Conservation (phyloP, 2,797 vertebrate species). For the Tarsius wallacei region DNA sequence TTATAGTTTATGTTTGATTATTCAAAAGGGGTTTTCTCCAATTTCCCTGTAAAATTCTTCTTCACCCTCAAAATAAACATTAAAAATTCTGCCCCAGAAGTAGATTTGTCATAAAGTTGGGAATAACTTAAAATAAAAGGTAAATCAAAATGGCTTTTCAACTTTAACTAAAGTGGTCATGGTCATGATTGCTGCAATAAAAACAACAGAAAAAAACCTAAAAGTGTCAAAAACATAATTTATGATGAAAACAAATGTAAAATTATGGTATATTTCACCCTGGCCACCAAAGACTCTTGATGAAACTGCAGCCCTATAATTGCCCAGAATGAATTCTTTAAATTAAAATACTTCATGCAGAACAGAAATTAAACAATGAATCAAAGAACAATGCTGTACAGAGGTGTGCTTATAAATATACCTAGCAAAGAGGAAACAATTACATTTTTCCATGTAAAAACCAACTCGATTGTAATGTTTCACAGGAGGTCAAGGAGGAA, state of each 20-base stretch:
- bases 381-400: conserved; percentile 85
- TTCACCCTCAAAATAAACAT: conserved; percentile 68
- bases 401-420: conserved; percentile 76
- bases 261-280: conserved; percentile 76
- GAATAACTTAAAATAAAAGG: conserved; percentile 79
- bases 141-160: conserved; percentile 81
- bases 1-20: conserved; percentile 29
- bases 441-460: conserved; percentile 78
- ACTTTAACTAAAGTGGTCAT: conserved; percentile 80
- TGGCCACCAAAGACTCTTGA: conserved; percentile 73
- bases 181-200: conserved; percentile 80
- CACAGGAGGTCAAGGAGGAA: conserved; percentile 49
- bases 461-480: conserved; percentile 65
- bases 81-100: conserved; percentile 61
- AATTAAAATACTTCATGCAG: conserved; percentile 87
- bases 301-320: conserved; percentile 79
- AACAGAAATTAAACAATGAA: conserved; percentile 88
- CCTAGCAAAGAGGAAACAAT: conserved; percentile 81
- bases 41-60: conserved; percentile 67
- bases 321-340: conserved; percentile 84
- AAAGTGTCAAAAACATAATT: conserved; percentile 82
- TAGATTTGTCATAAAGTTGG: conserved; percentile 73
- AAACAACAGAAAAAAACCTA: conserved; percentile 70
- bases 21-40: conserved; percentile 63
- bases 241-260: conserved; percentile 79